Percentiles rank a stretch among this genome's conserved stretches.
phyloP scores from a whole-genome alignment of 1,140 invertebrate genomes.

The Luehdorfia chinensis region DNA sequence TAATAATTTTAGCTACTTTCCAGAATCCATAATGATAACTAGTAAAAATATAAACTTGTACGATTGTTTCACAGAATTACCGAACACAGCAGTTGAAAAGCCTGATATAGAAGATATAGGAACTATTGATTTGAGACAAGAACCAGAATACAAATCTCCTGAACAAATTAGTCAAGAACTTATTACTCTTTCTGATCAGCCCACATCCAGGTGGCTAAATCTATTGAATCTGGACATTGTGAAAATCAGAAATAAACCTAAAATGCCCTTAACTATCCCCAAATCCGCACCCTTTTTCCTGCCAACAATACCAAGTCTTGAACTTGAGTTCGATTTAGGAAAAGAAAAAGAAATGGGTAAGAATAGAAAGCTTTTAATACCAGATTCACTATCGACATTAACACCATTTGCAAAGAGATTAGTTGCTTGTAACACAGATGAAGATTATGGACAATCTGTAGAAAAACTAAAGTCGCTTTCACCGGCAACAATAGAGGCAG shows the following conservation, averaged over 20 bases:
- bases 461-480: conserved; percentile 88
- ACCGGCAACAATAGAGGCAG: conserved; percentile 92
- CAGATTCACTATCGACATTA: conserved; percentile 79
- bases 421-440: conserved; percentile 45
- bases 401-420: conserved; percentile 83
- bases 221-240: conserved; percentile 94
- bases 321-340: conserved; percentile 88
- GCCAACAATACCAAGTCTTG: conserved; percentile 90
- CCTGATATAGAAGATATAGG: conserved; percentile 73
- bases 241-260: conserved; percentile 94
- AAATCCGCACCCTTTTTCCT: conserved; percentile 97
- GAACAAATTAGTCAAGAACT: conserved; percentile 89
- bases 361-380: conserved; percentile 76
- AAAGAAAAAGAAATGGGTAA: conserved; percentile 60
- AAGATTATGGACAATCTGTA: conserved; percentile 80
- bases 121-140: conserved; percentile 74
- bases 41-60: neutral
- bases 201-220: conserved; percentile 95
- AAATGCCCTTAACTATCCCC: conserved; percentile 86
- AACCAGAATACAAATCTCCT: conserved; percentile 84
- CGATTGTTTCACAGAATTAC: conserved; percentile 51
- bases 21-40: neutral
- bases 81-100: conserved; percentile 56
- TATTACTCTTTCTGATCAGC: conserved; percentile 90
- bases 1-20: neutral